A percentile compares a stretch with the other conserved stretches of the same genome.
Evolutionary conservation across 2,888 invertebrate genomes (phyloP).

Genomic region (Drepana falcataria): DNA sequence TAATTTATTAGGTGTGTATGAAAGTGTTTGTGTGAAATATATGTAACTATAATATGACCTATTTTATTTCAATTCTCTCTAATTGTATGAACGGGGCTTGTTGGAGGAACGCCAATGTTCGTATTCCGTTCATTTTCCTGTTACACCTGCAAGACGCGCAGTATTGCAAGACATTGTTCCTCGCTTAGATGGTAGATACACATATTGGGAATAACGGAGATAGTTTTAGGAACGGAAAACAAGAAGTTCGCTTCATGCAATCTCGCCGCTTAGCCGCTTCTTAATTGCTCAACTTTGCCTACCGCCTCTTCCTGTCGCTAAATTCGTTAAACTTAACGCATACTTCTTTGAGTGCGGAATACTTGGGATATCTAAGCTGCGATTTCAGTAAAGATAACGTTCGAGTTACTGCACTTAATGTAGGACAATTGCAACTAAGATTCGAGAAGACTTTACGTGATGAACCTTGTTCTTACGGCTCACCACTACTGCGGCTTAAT

Average conservation of each 20-base stretch:
- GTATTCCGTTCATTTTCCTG: conserved; percentile 41
- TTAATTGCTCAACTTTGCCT: conserved; percentile 74
- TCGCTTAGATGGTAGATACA: conserved; percentile 41
- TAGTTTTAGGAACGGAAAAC: conserved; percentile 69
- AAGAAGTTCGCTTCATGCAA: conserved; percentile 66
- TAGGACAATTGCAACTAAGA: background rate
- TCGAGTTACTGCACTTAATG: background rate
- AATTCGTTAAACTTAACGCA: conserved; percentile 59
- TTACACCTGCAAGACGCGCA: conserved; percentile 22
- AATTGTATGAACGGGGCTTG: conserved; percentile 18
- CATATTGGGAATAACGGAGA: conserved; percentile 65
- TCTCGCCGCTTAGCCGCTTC: conserved; percentile 65
- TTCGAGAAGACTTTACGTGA: too few species aligned
- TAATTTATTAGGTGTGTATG: conserved; percentile 58
- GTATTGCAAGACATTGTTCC: conserved; percentile 44
- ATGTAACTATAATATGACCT: conserved; percentile 22
- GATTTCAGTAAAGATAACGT: background rate
- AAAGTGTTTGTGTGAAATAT: conserved; percentile 63
- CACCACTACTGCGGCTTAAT: too few species aligned
- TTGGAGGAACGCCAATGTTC: conserved; percentile 58
- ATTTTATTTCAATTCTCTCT: conserved; percentile 25
- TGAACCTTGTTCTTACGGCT: too few species aligned
- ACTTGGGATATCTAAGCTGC: conserved; percentile 4
- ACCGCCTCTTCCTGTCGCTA: conserved; percentile 52
- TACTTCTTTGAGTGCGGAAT: conserved; percentile 47